These are phyloP conservation scores for Epicampocera succincta DNA, from an alignment of 2,888 invertebrate species.

Conservation along the genomic window DNA sequence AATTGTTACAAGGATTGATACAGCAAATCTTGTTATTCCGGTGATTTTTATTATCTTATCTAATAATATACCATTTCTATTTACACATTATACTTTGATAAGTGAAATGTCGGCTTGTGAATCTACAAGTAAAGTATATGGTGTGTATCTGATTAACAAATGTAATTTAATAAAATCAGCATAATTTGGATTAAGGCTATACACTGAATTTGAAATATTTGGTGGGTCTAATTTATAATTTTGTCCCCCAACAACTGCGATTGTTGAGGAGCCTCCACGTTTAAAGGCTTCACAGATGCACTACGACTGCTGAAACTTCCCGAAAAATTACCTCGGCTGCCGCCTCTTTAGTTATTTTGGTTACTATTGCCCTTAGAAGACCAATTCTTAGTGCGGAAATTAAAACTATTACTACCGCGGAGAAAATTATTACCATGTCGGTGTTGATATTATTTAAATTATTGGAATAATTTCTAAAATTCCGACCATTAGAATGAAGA, in stretches of 20 bases:
- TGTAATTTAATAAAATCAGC: too few species aligned
- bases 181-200: too few species aligned
- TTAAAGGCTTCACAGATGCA: constrained; percentile 23
- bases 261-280: constrained; percentile 28
- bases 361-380: not conserved
- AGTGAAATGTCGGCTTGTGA: too few species aligned
- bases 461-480: not conserved
- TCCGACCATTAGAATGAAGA: not conserved
- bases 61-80: too few species aligned
- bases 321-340: not conserved
- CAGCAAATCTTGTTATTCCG: too few species aligned
- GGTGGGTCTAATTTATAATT: not conserved
- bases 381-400: not conserved
- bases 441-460: not conserved
- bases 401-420: not conserved
- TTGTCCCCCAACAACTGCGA: constrained; percentile 5
- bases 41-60: too few species aligned
- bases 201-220: too few species aligned
- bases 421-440: not conserved
- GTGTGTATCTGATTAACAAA: too few species aligned
- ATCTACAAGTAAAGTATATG: too few species aligned
- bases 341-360: not conserved
- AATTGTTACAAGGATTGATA: too few species aligned
- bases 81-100: too few species aligned
- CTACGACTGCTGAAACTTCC: not conserved